A percentile compares a stretch with the other conserved stretches of the same genome.
These are phyloP conservation scores for Glareola pratincola DNA, from an alignment of 2,113 vertebrate genomes.

Conservation along the genomic window DNA sequence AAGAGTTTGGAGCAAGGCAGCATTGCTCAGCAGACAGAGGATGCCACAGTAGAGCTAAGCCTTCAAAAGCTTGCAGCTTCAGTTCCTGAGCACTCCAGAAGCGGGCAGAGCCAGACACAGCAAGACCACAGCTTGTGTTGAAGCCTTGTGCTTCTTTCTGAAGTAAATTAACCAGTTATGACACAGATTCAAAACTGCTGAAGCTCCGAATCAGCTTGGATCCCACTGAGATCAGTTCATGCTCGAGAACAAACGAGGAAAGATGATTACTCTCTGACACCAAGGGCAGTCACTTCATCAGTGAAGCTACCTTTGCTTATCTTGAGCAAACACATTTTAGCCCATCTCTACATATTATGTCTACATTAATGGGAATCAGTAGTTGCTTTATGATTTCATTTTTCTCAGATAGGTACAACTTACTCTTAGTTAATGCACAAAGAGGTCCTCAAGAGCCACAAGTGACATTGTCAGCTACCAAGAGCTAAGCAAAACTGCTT, in stretches of 20 bases:
- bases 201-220: not conserved
- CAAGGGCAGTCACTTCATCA: not conserved
- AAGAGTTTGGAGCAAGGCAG: not conserved
- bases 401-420: not conserved
- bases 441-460: not conserved
- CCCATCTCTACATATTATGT: not conserved
- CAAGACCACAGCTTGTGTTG: not conserved
- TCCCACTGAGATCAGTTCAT: fast-evolving
- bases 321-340: not conserved
- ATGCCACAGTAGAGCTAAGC: not conserved
- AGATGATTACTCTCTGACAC: no score
- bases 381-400: not conserved
- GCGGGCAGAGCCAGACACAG: not conserved
- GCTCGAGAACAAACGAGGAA: not conserved
- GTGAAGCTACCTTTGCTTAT: not conserved
- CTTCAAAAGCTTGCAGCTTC: not conserved
- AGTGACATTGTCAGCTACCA: not conserved
- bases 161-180: not conserved
- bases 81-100: not conserved
- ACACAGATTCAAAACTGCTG: not conserved
- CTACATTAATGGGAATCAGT: not conserved
- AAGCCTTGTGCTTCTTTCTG: not conserved
- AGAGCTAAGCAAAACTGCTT: not conserved
- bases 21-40: not conserved
- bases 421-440: not conserved